Percentiles rank a stretch among this genome's conserved stretches.
Evolutionary conservation across 2,888 invertebrate species (phyloP).

Genomic region (Rotaria macrura): DNA sequence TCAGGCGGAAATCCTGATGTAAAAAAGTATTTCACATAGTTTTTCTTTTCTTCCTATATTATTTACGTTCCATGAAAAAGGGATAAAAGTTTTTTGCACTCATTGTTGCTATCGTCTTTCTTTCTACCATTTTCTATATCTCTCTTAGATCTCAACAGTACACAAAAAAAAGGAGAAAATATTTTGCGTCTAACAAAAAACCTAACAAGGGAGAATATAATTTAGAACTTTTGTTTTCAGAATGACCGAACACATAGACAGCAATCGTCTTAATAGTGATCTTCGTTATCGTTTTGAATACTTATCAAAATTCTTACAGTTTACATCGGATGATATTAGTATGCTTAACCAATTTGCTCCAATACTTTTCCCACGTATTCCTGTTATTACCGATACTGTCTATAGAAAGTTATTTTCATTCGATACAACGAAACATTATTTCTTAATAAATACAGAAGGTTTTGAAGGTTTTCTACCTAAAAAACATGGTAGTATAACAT

Average conservation of each 20-base stretch:
- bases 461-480: neutral
- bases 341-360: neutral
- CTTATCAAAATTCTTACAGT: neutral
- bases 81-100: too few species aligned
- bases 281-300: slow-evolving; percentile 22
- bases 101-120: too few species aligned
- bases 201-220: too few species aligned
- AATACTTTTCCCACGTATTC: neutral
- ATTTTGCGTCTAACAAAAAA: too few species aligned
- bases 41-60: too few species aligned
- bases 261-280: neutral
- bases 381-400: neutral
- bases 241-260: neutral
- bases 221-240: too few species aligned
- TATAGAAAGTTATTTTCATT: neutral
- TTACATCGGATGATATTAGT: neutral
- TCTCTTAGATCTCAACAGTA: too few species aligned
- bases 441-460: neutral
- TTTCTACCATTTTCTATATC: too few species aligned
- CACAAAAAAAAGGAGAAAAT: too few species aligned
- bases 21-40: too few species aligned
- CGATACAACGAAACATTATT: neutral
- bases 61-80: too few species aligned
- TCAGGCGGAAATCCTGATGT: too few species aligned
- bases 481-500: neutral